phyloP scores from a whole-genome alignment of 2,888 invertebrate genomes.

The Trissoscelio sp. region DNA sequence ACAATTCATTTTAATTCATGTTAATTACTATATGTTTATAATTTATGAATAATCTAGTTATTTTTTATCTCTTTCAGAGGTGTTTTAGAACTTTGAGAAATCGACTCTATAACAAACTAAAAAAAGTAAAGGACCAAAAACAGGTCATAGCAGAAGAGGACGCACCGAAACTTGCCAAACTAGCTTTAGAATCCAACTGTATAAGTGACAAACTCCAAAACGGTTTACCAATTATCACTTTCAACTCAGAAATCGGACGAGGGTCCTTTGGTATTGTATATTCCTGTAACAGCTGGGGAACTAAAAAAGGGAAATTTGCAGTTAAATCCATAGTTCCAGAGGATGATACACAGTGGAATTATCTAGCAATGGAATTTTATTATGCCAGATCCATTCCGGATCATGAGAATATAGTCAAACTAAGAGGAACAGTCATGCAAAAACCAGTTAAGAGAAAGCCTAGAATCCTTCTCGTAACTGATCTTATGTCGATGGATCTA shows the following conservation, averaged over 20 bases:
- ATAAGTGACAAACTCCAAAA: conserved; percentile 90
- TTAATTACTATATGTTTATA: no score
- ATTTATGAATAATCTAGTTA: no score
- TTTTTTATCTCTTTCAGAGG: no score
- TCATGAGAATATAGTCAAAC: conserved; percentile 90
- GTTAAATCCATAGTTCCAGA: conserved; percentile 95
- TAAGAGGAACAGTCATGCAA: conserved; percentile 92
- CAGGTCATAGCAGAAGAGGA: neutral
- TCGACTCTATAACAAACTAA: no score
- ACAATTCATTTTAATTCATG: no score
- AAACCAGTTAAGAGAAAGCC: no score
- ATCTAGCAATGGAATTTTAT: conserved; percentile 95
- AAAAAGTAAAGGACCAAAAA: no score
- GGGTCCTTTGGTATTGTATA: conserved; percentile 96
- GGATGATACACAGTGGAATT: conserved; percentile 94
- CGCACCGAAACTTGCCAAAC: conserved; percentile 88
- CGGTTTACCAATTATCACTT: conserved; percentile 88
- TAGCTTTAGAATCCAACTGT: conserved; percentile 93
- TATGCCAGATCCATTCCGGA: conserved; percentile 93
- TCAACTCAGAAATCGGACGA: conserved; percentile 88
- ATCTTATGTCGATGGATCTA: conserved; percentile 89
- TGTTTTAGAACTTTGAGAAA: no score
- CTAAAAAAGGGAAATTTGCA: conserved; percentile 88
- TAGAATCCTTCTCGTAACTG: no score
- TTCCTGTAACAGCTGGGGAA: conserved; percentile 90